Evolutionary conservation across 2,888 invertebrate genomes (phyloP).

Genomic region (Agrotis ipsilon): DNA sequence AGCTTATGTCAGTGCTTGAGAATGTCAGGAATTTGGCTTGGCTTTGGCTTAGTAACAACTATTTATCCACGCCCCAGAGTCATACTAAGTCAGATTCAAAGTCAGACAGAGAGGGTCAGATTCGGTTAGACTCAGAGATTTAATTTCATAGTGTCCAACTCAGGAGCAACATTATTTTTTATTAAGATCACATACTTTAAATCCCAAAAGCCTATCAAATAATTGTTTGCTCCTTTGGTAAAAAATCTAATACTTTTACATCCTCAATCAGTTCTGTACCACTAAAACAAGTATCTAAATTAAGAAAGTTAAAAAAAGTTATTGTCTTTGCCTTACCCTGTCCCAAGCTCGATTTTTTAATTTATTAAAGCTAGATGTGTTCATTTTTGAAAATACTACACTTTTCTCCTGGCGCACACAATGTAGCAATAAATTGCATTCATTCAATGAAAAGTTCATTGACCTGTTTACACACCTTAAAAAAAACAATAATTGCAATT

Average conservation of each 20-base stretch:
- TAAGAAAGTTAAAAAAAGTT: neutral
- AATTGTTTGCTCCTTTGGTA: too few relatives aligned
- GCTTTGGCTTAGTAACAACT: too few relatives aligned
- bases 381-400: conserved; percentile 74
- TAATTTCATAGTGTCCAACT: too few relatives aligned
- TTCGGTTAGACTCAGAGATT: too few relatives aligned
- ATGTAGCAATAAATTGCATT: conserved; percentile 80
- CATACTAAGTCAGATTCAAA: too few relatives aligned
- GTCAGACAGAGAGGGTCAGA: too few relatives aligned
- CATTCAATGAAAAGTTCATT: conserved; percentile 80
- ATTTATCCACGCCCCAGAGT: too few relatives aligned
- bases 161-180: too few relatives aligned
- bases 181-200: too few relatives aligned
- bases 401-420: conserved; percentile 83
- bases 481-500: conserved; percentile 5
- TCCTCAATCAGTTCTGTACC: neutral
- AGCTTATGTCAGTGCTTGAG: too few relatives aligned
- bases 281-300: neutral
- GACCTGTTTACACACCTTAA: conserved; percentile 62
- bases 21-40: too few relatives aligned
- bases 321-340: conserved; percentile 71
- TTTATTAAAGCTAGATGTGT: conserved; percentile 68
- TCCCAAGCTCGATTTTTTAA: conserved; percentile 82
- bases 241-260: neutral
- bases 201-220: too few relatives aligned